These are phyloP conservation scores for Alaudala cheleensis DNA, from an alignment of 2,113 vertebrate genomes.

Conservation along the genomic window DNA sequence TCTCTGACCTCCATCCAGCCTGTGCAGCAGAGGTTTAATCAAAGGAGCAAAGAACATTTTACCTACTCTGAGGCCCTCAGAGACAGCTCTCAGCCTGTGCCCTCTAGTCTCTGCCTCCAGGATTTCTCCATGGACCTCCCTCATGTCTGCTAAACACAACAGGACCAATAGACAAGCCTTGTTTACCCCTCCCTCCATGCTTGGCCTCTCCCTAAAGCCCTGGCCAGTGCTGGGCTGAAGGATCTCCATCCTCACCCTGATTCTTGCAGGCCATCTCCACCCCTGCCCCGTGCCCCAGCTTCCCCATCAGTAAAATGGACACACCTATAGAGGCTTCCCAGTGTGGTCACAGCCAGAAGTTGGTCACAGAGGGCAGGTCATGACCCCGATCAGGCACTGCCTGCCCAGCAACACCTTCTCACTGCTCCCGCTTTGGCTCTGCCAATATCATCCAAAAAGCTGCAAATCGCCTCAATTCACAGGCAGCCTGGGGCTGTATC, in stretches of 20 bases:
- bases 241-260: neutral
- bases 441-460: neutral
- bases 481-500: neutral
- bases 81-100: neutral
- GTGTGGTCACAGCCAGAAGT: neutral
- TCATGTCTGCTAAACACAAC: neutral
- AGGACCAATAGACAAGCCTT: neutral
- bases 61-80: neutral
- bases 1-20: neutral
- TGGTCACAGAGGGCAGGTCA: rapidly evolving
- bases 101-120: neutral
- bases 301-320: rapidly evolving
- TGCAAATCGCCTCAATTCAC: neutral
- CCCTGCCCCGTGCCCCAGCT: neutral
- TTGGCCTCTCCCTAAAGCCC: neutral
- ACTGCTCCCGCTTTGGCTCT: rapidly evolving
- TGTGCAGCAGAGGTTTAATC: neutral
- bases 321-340: neutral
- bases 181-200: neutral
- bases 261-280: neutral
- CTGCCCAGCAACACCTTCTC: neutral
- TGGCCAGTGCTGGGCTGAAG: neutral
- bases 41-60: neutral
- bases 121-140: neutral
- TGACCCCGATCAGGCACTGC: rapidly evolving